Evolutionary conservation across 2,888 invertebrate genomes (phyloP).

Genomic region (Meganola albula): DNA sequence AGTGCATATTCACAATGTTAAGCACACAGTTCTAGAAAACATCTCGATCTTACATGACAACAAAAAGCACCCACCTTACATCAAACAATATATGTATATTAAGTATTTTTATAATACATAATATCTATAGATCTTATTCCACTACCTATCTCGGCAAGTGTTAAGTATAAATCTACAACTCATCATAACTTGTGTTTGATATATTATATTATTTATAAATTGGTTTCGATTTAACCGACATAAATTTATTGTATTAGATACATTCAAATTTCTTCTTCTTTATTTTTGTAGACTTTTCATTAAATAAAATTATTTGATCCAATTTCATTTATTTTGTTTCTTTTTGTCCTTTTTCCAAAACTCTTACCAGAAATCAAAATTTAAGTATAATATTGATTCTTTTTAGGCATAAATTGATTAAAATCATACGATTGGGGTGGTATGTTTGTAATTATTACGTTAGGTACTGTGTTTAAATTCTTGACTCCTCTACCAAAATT

Average conservation of each 20-base stretch:
- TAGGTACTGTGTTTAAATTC: too few relatives aligned
- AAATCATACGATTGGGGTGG: slow-evolving; percentile 10
- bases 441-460: slow-evolving; percentile 21
- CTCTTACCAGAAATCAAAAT: slow-evolving; percentile 21
- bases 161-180: too few relatives aligned
- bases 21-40: slow-evolving; percentile 55
- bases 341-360: slow-evolving; percentile 28
- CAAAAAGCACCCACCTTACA: slow-evolving; percentile 71
- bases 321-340: slow-evolving; percentile 32
- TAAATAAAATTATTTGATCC: slow-evolving; percentile 36
- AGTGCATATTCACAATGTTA: slow-evolving; percentile 61
- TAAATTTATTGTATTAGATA: slow-evolving; percentile 27
- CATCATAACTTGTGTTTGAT: slow-evolving; percentile 27
- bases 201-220: slow-evolving; percentile 24
- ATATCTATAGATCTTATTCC: too few relatives aligned
- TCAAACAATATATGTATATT: slow-evolving; percentile 34
- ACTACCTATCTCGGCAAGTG: too few relatives aligned
- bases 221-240: slow-evolving; percentile 24
- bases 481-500: too few relatives aligned
- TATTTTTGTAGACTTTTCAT: slow-evolving; percentile 31
- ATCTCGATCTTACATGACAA: slow-evolving; percentile 47
- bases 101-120: too few relatives aligned
- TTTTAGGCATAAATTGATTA: slow-evolving; percentile 15
- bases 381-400: slow-evolving; percentile 17
- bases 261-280: slow-evolving; percentile 24